phyloP scores from a whole-genome alignment of 2,888 invertebrate species.

The Ormyrus nitidulus region DNA sequence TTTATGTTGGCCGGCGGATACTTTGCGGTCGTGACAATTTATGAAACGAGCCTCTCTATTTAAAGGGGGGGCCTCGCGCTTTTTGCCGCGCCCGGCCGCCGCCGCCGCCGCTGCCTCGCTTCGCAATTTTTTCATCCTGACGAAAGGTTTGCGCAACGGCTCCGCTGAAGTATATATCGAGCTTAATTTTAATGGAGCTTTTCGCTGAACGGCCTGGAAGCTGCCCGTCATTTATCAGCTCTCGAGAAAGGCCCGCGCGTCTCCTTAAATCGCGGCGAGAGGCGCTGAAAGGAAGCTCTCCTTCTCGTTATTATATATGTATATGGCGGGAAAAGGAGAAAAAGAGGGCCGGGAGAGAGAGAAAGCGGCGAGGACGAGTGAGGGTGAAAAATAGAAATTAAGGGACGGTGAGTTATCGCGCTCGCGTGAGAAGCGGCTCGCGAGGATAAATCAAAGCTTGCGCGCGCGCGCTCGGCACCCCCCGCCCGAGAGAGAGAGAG shows the following conservation, averaged over 20 bases:
- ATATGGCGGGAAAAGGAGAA: neutral
- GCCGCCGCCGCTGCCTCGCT: no score
- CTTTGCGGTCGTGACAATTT: slow-evolving; percentile 15
- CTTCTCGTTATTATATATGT: slow-evolving; percentile 12
- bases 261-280: neutral
- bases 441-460: slow-evolving; percentile 73
- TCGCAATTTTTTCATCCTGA: no score
- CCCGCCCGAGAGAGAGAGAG: slow-evolving; percentile 42
- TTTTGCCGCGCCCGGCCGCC: no score
- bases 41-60: neutral
- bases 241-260: slow-evolving; percentile 2
- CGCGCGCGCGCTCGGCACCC: slow-evolving; percentile 65
- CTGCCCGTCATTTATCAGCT: slow-evolving; percentile 9
- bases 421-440: slow-evolving; percentile 72
- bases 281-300: slow-evolving; percentile 26
- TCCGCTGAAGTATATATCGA: no score
- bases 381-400: slow-evolving; percentile 74
- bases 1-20: slow-evolving; percentile 5
- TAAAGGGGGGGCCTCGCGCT: neutral
- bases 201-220: no score
- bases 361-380: slow-evolving; percentile 36
- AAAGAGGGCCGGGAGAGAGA: slow-evolving; percentile 6
- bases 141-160: no score
- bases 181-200: no score
- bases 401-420: slow-evolving; percentile 73